Base-by-base conservation (phyloP, 2,113 vertebrate species). In the Alosa alosa region DNA sequence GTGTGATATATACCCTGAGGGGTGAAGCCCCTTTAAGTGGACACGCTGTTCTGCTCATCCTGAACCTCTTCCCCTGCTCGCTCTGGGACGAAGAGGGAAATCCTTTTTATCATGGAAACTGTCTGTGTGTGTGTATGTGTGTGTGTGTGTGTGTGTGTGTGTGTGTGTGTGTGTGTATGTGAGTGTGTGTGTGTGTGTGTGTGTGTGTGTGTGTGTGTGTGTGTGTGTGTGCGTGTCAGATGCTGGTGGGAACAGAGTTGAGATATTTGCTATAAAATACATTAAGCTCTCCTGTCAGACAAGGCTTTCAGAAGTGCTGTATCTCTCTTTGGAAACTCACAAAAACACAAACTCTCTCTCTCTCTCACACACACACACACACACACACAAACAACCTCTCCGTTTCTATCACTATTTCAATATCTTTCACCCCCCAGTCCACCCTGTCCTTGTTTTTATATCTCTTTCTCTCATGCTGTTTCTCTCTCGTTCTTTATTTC, bases 141-240 rank as follows among this genome's bases (percentile, higher is more conserved):
- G 36, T 81, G 49, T 83, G 64, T 57, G 46, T 83, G 86, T 84
- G 86, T 86, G 82, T 84, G 44, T 81, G 68, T 49, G 46, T 84
- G 83, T 84, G 83, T 81, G 50, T 83, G n/a, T n/a, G n/a, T n/a
- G n/a, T n/a, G n/a, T n/a, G n/a, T n/a, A n/a, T n/a, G n/a, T n/a
- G n/a, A n/a, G n/a, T n/a, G n/a, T n/a, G n/a, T n/a, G n/a, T n/a
- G n/a, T n/a, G n/a, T n/a, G n/a, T n/a, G n/a, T n/a, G n/a, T n/a
- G n/a, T n/a, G n/a, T n/a, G n/a, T n/a, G n/a, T n/a, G n/a, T n/a
- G 55, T 83, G 52, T 86, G 17, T 50, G 45, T 47, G 81, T 68
- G 60, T 68, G 60, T 68, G 45, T 47, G 81, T 68, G 60, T 68
- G 60, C 8, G 60, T 10, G 6, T 22, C 60, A 68, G 25, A 68